These are phyloP conservation scores for Drosophila niveifrons DNA, from an alignment of 2,888 invertebrate species.

Conservation along the genomic window DNA sequence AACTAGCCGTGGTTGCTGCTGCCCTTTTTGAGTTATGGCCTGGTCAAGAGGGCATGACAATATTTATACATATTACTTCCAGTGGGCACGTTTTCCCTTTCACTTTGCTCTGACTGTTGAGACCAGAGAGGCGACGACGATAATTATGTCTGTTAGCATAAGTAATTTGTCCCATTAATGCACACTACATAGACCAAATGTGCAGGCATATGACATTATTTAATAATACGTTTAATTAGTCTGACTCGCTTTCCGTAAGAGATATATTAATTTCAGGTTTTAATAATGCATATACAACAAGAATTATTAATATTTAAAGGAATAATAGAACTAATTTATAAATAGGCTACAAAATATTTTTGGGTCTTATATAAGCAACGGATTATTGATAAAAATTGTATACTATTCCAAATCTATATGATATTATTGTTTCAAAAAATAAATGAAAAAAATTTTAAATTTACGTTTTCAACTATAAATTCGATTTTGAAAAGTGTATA, in stretches of 20 bases:
- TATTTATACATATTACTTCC: slow-evolving; percentile 35
- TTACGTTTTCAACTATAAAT: too few relatives aligned
- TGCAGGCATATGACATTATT: background rate
- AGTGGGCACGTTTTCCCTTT: slow-evolving; percentile 13
- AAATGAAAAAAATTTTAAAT: too few relatives aligned
- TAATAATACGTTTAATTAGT: slow-evolving; percentile 1
- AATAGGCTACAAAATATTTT: too few relatives aligned
- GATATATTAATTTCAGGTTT: background rate
- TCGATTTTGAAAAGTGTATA: too few relatives aligned
- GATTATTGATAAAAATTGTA: too few relatives aligned
- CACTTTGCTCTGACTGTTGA: slow-evolving; percentile 2
- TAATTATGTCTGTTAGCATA: slow-evolving; percentile 21
- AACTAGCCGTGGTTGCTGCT: slow-evolving; percentile 24
- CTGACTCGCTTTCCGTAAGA: background rate
- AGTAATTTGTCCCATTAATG: slow-evolving; percentile 19
- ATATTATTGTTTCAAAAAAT: too few relatives aligned
- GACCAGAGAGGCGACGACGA: slow-evolving; percentile 2
- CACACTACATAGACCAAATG: background rate
- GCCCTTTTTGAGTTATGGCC: slow-evolving; percentile 57
- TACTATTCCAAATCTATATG: too few relatives aligned
- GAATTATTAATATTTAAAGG: too few relatives aligned
- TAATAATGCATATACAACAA: too few relatives aligned
- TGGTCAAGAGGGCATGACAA: slow-evolving; percentile 27
- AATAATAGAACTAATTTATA: too few relatives aligned
- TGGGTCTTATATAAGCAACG: too few relatives aligned